Percentiles rank a stretch among this genome's conserved stretches.
phyloP scores from a whole-genome alignment of 2,113 vertebrate genomes.

The Scartelaos histophorus region DNA sequence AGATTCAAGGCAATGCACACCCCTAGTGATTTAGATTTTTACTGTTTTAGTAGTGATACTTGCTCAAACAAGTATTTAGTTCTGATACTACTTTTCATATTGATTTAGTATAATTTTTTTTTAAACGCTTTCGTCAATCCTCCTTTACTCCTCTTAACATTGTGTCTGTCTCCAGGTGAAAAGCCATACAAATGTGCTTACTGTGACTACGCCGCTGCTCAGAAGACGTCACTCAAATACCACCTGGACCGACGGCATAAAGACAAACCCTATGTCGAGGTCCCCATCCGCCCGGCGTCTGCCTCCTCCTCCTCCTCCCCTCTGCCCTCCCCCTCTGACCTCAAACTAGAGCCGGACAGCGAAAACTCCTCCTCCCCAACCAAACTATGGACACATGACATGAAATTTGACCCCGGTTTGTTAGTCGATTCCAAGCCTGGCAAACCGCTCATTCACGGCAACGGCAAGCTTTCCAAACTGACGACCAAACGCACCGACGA shows the following conservation, averaged over 20 bases:
- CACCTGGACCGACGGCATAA: conserved; percentile 94
- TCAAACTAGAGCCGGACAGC: conserved; percentile 34
- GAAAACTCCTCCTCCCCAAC: conserved; percentile 57
- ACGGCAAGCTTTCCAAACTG: conserved; percentile 38
- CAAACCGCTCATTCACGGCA: conserved; percentile 32
- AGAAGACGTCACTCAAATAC: conserved; percentile 95
- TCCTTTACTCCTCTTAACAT: too few relatives aligned
- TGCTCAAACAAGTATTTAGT: too few relatives aligned
- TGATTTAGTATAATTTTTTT: too few relatives aligned
- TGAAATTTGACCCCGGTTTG: conserved; percentile 20
- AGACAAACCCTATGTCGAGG: conserved; percentile 78
- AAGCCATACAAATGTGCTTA: conserved; percentile 96
- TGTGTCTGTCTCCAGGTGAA: conserved; percentile 82
- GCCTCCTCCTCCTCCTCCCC: conserved; percentile 9
- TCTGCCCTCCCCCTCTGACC: conserved; percentile 33
- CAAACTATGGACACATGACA: conserved; percentile 69
- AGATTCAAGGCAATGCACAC: too few relatives aligned
- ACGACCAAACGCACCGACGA: conserved; percentile 28
- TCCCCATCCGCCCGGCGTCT: conserved; percentile 51
- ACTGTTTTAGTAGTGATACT: too few relatives aligned
- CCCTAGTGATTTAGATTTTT: too few relatives aligned
- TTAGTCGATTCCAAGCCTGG: background rate
- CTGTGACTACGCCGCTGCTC: conserved; percentile 94
- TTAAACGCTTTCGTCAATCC: too few relatives aligned
- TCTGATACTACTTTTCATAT: too few relatives aligned